These are phyloP conservation scores for Pomacea maculata DNA, from an alignment of 1,140 invertebrate genomes.

Conservation along the genomic window DNA sequence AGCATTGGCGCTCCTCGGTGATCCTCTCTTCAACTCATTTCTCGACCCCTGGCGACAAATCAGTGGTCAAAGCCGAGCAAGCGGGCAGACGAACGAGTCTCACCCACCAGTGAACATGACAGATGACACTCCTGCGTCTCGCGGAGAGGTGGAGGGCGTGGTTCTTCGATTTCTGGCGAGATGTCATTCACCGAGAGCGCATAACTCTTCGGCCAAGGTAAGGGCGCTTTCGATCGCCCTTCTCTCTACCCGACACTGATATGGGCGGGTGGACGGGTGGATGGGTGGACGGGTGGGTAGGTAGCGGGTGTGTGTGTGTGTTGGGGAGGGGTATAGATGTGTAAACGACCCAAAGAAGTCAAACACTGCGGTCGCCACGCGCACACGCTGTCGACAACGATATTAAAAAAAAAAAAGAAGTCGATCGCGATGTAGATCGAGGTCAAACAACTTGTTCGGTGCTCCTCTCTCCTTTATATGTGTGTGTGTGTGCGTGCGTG, in stretches of 20 bases:
- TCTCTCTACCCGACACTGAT: not conserved
- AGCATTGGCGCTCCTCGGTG: too few species aligned
- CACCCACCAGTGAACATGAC: too few species aligned
- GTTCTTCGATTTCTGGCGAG: too few species aligned
- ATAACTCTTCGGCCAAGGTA: too few species aligned
- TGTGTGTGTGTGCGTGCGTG: conserved; percentile 7
- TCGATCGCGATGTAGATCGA: not conserved
- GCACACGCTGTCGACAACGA: not conserved
- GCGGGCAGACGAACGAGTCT: too few species aligned
- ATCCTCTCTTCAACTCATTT: too few species aligned
- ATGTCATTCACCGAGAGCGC: too few species aligned
- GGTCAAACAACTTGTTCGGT: not conserved
- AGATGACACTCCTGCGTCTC: too few species aligned
- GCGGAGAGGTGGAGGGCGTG: too few species aligned
- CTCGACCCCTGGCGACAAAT: too few species aligned
- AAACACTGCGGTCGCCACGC: not conserved
- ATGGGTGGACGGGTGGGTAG: not conserved
- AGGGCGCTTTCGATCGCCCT: too few species aligned
- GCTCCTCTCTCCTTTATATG: not conserved
- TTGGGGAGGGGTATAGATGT: not conserved
- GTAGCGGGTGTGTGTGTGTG: not conserved
- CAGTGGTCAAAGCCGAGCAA: too few species aligned
- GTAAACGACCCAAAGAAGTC: not conserved
- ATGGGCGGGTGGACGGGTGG: not conserved
- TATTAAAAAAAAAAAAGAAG: not conserved